phyloP scores from a whole-genome alignment of 2,113 vertebrate species.

The Vicugna pacos region DNA sequence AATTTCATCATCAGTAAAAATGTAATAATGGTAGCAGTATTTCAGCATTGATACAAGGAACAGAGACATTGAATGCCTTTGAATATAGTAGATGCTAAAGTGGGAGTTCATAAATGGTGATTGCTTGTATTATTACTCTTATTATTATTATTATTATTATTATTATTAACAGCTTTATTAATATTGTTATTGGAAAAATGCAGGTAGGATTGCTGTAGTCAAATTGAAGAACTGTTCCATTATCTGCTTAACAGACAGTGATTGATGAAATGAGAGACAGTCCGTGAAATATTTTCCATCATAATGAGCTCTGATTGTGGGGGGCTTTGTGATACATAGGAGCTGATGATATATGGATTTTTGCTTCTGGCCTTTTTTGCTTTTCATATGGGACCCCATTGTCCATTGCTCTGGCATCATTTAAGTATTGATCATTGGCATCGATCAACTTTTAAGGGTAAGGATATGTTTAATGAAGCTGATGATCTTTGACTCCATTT shows the following conservation, averaged over 20 bases:
- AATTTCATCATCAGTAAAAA: conserved; percentile 49
- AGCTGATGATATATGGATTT: conserved; percentile 72
- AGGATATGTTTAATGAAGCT: conserved; percentile 72
- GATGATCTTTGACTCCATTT: conserved; percentile 68
- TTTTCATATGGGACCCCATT: conserved; percentile 64
- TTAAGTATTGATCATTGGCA: conserved; percentile 65
- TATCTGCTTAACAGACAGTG: conserved; percentile 68
- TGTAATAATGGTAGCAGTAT: conserved; percentile 42
- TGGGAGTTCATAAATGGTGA: conserved; percentile 47
- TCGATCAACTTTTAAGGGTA: conserved; percentile 64
- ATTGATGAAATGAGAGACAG: conserved; percentile 62
- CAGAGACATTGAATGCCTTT: conserved; percentile 33
- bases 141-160: conserved; percentile 3
- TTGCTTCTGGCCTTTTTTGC: conserved; percentile 72
- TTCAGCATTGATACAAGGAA: neutral
- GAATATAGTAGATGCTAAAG: conserved; percentile 40
- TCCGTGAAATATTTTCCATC: conserved; percentile 60
- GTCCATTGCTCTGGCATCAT: conserved; percentile 64
- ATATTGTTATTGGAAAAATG: conserved; percentile 53
- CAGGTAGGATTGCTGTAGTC: conserved; percentile 63
- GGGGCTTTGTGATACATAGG: conserved; percentile 62
- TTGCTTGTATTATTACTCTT: conserved; percentile 57
- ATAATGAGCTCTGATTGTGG: conserved; percentile 58
- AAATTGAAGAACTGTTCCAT: conserved; percentile 64
- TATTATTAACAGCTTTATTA: conserved; percentile 17